A percentile compares a stretch with the other conserved stretches of the same genome.
Evolutionary conservation across 37 sponge, comb jelly and placozoan species (phyloP).

Genomic region (Beroe forskalii): DNA sequence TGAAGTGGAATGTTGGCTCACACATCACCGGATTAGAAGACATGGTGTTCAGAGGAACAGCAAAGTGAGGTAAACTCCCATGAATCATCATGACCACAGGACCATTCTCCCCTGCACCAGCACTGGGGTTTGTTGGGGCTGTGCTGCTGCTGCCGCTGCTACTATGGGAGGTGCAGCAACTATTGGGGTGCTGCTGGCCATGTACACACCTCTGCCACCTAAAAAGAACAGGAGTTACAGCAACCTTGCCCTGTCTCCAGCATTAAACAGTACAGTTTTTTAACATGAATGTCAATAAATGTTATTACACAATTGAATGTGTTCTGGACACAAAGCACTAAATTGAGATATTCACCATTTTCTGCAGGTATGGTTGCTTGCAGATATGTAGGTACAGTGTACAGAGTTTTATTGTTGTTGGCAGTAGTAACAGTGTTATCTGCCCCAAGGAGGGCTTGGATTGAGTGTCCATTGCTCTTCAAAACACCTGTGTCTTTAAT

Average conservation of each 20-base stretch:
- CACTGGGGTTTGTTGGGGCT: slow-evolving; percentile 43
- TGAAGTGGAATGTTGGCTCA: slow-evolving; percentile 52
- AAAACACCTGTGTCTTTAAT: background rate
- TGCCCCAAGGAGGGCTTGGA: slow-evolving; percentile 39
- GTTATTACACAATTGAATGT: too few species aligned
- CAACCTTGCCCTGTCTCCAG: too few species aligned
- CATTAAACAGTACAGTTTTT: too few species aligned
- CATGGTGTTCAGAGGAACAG: slow-evolving; percentile 58
- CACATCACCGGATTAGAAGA: slow-evolving; percentile 49
- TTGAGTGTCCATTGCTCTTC: slow-evolving; percentile 45
- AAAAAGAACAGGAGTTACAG: background rate
- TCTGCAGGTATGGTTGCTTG: background rate
- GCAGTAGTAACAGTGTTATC: slow-evolving; percentile 21
- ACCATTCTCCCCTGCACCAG: slow-evolving; percentile 60
- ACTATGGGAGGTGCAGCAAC: background rate
- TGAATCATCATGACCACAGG: slow-evolving; percentile 62
- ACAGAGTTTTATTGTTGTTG: slow-evolving; percentile 21
- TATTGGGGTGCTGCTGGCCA: slow-evolving; percentile 20
- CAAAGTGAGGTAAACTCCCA: slow-evolving; percentile 19
- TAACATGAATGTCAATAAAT: too few species aligned
- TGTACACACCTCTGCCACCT: background rate
- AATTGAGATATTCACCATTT: too few species aligned
- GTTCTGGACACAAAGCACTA: too few species aligned
- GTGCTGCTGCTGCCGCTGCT: background rate
- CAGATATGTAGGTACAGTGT: background rate